Conservation (phyloP, 2,113 vertebrate genomes). For the Peromyscus californicus region DNA sequence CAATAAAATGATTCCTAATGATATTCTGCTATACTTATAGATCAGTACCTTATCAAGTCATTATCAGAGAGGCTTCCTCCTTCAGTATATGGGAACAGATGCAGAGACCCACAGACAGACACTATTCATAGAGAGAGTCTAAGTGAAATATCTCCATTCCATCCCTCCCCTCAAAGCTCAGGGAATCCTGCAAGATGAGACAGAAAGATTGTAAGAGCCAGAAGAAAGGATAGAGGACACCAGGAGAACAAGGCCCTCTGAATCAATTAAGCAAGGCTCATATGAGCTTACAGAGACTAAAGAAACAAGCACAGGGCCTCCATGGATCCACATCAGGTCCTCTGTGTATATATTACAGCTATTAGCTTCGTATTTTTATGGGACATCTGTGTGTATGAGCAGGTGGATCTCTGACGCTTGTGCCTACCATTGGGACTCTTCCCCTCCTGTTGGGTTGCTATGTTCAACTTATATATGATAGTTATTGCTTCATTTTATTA, state of each 20-base stretch:
- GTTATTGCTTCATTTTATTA: neutral
- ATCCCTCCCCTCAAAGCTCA: neutral
- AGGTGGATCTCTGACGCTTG: neutral
- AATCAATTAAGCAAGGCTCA: neutral
- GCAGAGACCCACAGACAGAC: neutral
- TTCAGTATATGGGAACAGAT: no score
- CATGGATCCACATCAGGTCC: neutral
- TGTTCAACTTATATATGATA: neutral
- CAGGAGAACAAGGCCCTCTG: neutral
- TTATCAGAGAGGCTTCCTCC: no score
- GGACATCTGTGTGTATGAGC: neutral
- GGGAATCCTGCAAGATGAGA: neutral
- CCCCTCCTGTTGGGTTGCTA: neutral
- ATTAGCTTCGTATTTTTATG: neutral
- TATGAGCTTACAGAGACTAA: neutral
- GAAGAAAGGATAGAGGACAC: neutral
- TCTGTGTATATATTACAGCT: neutral
- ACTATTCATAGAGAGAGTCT: neutral
- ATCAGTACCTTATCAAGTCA: neutral
- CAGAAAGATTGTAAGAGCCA: neutral
- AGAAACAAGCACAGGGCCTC: neutral
- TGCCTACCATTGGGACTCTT: neutral
- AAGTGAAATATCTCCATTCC: neutral
- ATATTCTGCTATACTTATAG: neutral
- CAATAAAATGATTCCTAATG: neutral